These are phyloP conservation scores for Nasonia longicornis DNA, from an alignment of 1,140 invertebrate species.

Conservation along the genomic window DNA sequence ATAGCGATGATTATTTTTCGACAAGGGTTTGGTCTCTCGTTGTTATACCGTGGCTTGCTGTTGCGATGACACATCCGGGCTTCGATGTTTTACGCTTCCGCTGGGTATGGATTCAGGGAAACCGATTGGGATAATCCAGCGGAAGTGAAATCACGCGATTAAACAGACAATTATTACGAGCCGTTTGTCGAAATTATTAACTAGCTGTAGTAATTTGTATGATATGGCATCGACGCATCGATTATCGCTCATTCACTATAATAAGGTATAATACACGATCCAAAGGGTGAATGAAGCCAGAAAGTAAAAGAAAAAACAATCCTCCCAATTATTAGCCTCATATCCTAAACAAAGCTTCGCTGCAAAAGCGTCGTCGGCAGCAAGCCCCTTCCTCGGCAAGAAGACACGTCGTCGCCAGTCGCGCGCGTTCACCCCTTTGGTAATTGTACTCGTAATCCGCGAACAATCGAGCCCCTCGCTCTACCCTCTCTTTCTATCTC, in stretches of 20 bases:
- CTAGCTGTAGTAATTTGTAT: too few relatives aligned
- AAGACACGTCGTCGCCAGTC: not conserved
- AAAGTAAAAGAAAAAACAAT: not conserved
- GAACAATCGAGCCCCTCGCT: conserved; percentile 16
- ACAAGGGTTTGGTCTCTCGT: not conserved
- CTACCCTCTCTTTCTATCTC: not conserved
- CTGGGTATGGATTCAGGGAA: too few relatives aligned
- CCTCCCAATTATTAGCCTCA: conserved; percentile 8
- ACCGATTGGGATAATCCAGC: too few relatives aligned
- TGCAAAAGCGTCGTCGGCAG: not conserved
- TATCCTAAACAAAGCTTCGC: not conserved
- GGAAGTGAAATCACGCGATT: too few relatives aligned
- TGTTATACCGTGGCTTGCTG: not conserved
- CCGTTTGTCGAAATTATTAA: too few relatives aligned
- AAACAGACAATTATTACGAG: too few relatives aligned
- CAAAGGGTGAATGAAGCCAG: too few relatives aligned
- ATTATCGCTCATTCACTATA: too few relatives aligned
- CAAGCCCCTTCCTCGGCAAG: not conserved
- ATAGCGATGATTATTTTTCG: not conserved
- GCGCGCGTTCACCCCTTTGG: not conserved
- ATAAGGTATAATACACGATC: too few relatives aligned
- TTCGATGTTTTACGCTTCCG: too few relatives aligned
- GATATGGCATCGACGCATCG: too few relatives aligned
- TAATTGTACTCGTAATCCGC: conserved; percentile 25
- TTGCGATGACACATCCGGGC: too few relatives aligned